Conservation (phyloP, 1,140 invertebrate species). For the Subanguina moxae region DNA sequence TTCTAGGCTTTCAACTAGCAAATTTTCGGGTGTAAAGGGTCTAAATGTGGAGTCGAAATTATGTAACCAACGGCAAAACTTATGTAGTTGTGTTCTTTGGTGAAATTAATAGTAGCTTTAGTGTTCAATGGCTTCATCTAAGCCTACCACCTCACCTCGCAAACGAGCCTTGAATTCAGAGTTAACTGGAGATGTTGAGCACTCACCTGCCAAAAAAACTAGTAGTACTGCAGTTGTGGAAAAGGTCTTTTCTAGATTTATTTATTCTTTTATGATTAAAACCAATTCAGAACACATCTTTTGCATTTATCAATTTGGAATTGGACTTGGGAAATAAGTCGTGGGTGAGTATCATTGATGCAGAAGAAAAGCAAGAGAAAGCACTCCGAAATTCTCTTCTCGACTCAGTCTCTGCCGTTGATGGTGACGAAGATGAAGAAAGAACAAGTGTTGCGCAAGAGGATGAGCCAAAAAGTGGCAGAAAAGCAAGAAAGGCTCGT, state of each 20-base stretch:
- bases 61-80: too few species aligned
- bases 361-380: conserved; percentile 1
- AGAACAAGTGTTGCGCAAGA: not conserved
- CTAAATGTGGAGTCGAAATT: too few species aligned
- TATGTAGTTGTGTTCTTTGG: too few species aligned
- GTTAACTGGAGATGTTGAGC: not conserved
- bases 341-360: not conserved
- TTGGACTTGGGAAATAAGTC: conserved; percentile 2
- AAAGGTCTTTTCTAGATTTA: not conserved
- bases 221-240: not conserved
- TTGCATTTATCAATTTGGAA: not conserved
- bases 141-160: not conserved
- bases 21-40: too few species aligned
- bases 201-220: conserved; percentile 3
- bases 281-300: conserved; percentile 1
- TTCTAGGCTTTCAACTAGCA: too few species aligned
- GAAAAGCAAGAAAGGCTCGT: not conserved
- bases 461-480: not conserved
- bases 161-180: conserved; percentile 1
- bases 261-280: too few species aligned
- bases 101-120: too few species aligned
- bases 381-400: not conserved
- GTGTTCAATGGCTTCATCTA: not conserved
- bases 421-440: not conserved
- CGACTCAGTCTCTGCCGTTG: not conserved